Conservation (phyloP, 1,140 invertebrate genomes). For the Drosophila pseudoananassae region DNA sequence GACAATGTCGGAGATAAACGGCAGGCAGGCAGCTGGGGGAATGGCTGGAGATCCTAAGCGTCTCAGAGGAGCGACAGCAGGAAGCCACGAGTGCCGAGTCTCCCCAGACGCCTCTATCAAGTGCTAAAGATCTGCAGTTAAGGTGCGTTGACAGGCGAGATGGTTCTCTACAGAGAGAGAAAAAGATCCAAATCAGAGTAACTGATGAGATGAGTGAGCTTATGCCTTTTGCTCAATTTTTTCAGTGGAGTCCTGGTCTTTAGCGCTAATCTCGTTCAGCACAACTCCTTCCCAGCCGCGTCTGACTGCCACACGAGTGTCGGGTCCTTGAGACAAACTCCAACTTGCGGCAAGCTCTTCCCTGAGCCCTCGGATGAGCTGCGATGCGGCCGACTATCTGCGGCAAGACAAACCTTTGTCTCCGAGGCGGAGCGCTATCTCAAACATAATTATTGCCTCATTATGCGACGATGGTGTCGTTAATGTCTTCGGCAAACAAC, state of each 20-base stretch:
- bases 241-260: constrained; percentile 19
- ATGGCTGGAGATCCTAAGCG: constrained; percentile 17
- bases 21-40: constrained; percentile 10
- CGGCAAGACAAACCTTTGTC: constrained; percentile 45
- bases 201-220: too few relatives aligned
- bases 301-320: constrained; percentile 41
- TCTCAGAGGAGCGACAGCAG: constrained; percentile 14
- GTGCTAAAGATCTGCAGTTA: constrained; percentile 62
- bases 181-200: not conserved
- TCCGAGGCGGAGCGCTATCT: constrained; percentile 48
- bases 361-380: not conserved
- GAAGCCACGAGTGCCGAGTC: constrained; percentile 32
- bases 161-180: constrained; percentile 14
- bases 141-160: constrained; percentile 56
- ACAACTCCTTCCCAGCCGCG: constrained; percentile 21
- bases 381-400: not conserved
- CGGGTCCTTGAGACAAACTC: constrained; percentile 54
- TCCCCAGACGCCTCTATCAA: constrained; percentile 37
- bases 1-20: constrained; percentile 61
- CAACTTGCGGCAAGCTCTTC: constrained; percentile 26
- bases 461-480: constrained; percentile 65
- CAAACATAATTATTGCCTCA: constrained; percentile 78
- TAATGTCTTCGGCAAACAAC: constrained; percentile 68
- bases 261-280: constrained; percentile 51
- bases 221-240: too few relatives aligned